Evolutionary conservation across 2,113 vertebrate species (phyloP), one percentile per base, ranked within the genome.

Genomic region (Prolemur simus): DNA sequence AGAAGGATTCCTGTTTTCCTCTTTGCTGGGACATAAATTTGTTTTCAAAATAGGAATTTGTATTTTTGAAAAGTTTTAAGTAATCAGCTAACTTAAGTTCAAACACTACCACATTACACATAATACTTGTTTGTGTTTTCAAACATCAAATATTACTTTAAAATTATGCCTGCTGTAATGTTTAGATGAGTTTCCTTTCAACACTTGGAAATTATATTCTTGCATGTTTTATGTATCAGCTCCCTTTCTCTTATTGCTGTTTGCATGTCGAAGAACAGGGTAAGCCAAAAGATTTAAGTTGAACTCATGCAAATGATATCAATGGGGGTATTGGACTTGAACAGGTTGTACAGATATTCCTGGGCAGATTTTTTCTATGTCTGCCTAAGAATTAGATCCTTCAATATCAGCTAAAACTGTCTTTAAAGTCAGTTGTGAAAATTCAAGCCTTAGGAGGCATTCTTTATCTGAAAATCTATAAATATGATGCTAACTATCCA

Each of bases 401-500:
- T 68, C 63, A n/a, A 80, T 89, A 88, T 68, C 39, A 93, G 39
- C 54, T 90, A 89, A 97, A 94, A 88, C 76, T 95, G 81, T 91
- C 88, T 82, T 90, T 92, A 96, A 96, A 96, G 84, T 84, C 94
- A 81, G 27, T 87, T 94, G 78, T 81, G 82, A 87, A 97, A 87
- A 94, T 68, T 66, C 71, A 91, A 97, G 60, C 47, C 49, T 80
- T 54, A 84, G 56, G 77, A 90, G 82, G 54, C 37, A 92, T 82
- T 94, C 86, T 91, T 93, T 88, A 94, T 73, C 81, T 87, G 86
- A 95, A 97, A 96, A 95, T 91, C 82, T 92, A 5, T 91, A 89
- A 52, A 47, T 69, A 92, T 77, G 66, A 86, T 87, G 93, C 81
- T 91, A 96, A 88, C 87, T 60, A 52, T 69, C 71, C 52, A 92